Evolutionary conservation across 2,888 invertebrate species (phyloP).

Genomic region (Lasioglossum marginatum): DNA sequence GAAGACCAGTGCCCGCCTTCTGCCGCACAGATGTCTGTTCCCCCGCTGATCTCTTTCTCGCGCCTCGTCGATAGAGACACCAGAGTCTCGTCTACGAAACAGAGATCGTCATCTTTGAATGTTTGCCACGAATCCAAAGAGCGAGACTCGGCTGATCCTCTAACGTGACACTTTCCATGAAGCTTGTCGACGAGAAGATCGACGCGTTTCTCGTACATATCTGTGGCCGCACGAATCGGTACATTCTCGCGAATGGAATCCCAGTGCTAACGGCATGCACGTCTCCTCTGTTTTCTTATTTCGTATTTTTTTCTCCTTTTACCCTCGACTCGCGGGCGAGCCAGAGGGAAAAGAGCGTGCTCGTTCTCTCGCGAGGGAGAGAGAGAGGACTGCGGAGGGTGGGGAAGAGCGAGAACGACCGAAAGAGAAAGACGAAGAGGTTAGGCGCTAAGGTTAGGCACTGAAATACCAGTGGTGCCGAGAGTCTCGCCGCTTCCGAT

Average conservation of each 20-base stretch:
- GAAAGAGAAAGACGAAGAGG: constrained; percentile 57
- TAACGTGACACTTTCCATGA: constrained; percentile 7
- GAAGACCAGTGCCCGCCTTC: constrained; percentile 51
- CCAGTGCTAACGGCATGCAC: constrained; percentile 46
- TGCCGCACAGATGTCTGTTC: constrained; percentile 66
- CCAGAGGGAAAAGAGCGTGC: background rate
- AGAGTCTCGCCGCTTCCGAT: constrained; percentile 56
- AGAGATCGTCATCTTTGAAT: constrained; percentile 12
- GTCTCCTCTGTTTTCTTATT: constrained; percentile 22
- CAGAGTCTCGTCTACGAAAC: constrained; percentile 12
- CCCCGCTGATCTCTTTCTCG: constrained; percentile 23
- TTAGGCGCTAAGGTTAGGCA: constrained; percentile 70
- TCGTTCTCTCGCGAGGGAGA: background rate
- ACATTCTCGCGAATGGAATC: constrained; percentile 47
- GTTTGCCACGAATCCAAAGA: constrained; percentile 15
- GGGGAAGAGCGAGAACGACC: constrained; percentile 32
- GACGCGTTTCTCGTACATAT: background rate
- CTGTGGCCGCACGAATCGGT: background rate
- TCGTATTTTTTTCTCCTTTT: constrained; percentile 31
- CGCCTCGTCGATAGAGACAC: constrained; percentile 1
- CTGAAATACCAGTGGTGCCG: constrained; percentile 70
- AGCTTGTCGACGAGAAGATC: background rate
- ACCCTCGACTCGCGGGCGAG: constrained; percentile 21
- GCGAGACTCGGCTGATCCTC: constrained; percentile 1
- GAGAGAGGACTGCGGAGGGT: constrained; percentile 23